Evolutionary conservation across 1,140 invertebrate species (phyloP), one percentile per base, ranked within the genome.

Genomic region (Leguminivora glycinivorella): DNA sequence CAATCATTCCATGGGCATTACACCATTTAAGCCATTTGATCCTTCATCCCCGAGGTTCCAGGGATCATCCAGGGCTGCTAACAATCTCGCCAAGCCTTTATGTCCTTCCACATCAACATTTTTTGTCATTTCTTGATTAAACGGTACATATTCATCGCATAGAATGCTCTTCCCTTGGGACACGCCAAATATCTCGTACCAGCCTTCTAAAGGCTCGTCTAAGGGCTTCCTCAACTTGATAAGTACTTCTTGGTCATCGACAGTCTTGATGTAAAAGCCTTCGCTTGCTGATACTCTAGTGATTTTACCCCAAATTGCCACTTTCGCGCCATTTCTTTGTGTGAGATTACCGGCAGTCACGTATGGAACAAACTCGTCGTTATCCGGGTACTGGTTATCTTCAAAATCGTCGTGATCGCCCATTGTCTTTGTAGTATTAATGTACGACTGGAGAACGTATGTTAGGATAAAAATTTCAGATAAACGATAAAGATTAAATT

Each of bases 141-240:
- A 88, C 19, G 83, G 80, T 4, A 92, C 83, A 76, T 90, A 91
- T 71, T 92, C 90, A 69, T 92, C 89, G 70, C 89, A 91, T n/a
- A 91, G 56, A n/a, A 92, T 74, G 74, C 77, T 81, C 56, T 87
- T 89, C 5, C 89, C 90, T 83, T 91, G 89, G 7, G 85, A 87
- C 5, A 89, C 82, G 19, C 91, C 91, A 60, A 84, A 76, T 52
- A 92, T 85, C 72, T 92, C 91, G 34, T 89, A 89, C 90, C 91
- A 92, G 9, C 91, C 91, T 73, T 90, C 88, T 5, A 92, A 72
- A 4, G 88, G 76, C 63, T 91, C 89, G n/a, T 72, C 83, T 60
- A 89, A 68, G 2, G 90, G 90, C 52, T 75, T 88, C 56, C 81
- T 84, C 29, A 92, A 73, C 71, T 74, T 86, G 63, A 92, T 82